Evolutionary conservation across 2,113 vertebrate genomes (phyloP).

Genomic region (Eubucco bourcierii): DNA sequence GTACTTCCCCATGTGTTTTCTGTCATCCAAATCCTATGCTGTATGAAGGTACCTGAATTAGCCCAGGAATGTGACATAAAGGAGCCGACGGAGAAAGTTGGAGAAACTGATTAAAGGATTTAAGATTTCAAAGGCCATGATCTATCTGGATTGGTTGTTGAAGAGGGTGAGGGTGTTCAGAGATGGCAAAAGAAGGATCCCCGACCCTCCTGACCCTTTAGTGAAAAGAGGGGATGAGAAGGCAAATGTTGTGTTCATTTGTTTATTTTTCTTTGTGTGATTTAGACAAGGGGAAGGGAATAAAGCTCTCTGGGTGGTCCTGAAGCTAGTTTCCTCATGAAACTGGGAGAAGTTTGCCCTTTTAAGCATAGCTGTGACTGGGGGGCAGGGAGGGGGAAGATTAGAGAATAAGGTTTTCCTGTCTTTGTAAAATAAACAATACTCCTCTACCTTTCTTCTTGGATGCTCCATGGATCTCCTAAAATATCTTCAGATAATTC

Average conservation of each 20-base stretch:
- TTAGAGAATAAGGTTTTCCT: neutral
- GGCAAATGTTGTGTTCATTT: constrained; percentile 66
- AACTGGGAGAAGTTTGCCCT: constrained; percentile 3
- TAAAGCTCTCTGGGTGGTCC: constrained; percentile 59
- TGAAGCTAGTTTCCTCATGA: constrained; percentile 28
- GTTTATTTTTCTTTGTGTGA: constrained; percentile 67
- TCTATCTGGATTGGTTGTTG: constrained; percentile 49
- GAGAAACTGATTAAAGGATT: constrained; percentile 61
- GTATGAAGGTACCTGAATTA: constrained; percentile 41
- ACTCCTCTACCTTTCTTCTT: neutral
- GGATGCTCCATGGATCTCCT: neutral
- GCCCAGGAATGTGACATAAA: constrained; percentile 50
- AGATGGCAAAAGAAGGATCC: constrained; percentile 46
- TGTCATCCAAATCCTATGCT: neutral
- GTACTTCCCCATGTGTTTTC: constrained; percentile 46
- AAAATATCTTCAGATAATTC: neutral
- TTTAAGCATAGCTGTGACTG: neutral
- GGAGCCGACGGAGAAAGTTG: constrained; percentile 30
- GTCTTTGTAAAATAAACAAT: neutral
- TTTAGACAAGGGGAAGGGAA: constrained; percentile 53
- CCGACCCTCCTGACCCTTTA: constrained; percentile 60
- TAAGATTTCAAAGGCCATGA: constrained; percentile 59
- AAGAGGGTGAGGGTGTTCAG: constrained; percentile 48
- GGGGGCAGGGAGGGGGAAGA: neutral
- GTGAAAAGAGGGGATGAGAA: constrained; percentile 62